phyloP scores from a whole-genome alignment of 2,113 vertebrate genomes.

The Ceyx cyanopectus region DNA sequence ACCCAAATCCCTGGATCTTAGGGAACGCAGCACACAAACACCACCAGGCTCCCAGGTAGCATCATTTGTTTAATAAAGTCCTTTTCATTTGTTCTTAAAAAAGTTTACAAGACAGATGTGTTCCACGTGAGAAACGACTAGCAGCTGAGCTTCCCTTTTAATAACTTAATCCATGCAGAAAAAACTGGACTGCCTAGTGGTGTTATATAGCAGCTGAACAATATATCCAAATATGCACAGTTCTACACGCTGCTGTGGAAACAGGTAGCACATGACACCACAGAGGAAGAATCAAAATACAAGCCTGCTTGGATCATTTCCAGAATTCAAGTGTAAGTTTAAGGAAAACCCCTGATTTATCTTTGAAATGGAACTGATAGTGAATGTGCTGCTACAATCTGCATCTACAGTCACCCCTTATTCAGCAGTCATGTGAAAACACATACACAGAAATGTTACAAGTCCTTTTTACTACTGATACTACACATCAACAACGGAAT shows the following conservation, averaged over 20 bases:
- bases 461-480: conserved; percentile 32
- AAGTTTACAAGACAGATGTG: conserved; percentile 74
- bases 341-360: conserved; percentile 36
- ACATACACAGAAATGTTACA: not conserved
- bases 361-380: conserved; percentile 14
- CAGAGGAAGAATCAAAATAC: conserved; percentile 26
- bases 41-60: conserved; percentile 9
- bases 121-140: conserved; percentile 45
- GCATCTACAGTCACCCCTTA: not conserved
- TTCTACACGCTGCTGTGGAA: conserved; percentile 4
- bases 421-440: conserved; percentile 30
- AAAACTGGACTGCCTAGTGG: not conserved
- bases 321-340: conserved; percentile 67
- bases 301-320: conserved; percentile 35
- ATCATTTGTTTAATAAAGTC: conserved; percentile 70
- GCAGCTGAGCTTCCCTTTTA: not conserved
- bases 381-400: conserved; percentile 26
- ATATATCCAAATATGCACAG: conserved; percentile 10
- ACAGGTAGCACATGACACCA: conserved; percentile 45
- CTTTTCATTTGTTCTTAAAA: conserved; percentile 64
- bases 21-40: not conserved
- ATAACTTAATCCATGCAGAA: conserved; percentile 49
- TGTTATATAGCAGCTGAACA: not conserved
- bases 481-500: conserved; percentile 50
- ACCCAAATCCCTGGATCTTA: not conserved